Evolutionary conservation across 2,113 vertebrate species (phyloP).

Genomic region (Pelecanus crispus): DNA sequence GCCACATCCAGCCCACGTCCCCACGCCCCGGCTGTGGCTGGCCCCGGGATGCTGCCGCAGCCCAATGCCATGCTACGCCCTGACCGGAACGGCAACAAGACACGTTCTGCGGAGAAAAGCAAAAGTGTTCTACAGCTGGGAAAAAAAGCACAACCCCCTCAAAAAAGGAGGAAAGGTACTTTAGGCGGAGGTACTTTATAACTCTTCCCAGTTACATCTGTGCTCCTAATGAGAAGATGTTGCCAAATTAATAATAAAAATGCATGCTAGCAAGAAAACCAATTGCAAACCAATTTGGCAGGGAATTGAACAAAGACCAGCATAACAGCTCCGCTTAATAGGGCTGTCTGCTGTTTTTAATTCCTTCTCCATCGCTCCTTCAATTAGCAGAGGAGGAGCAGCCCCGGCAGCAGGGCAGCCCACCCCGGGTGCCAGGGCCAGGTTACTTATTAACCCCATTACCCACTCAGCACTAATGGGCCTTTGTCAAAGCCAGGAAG

Average conservation of each 20-base stretch:
- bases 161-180: neutral
- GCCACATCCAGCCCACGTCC: neutral
- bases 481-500: neutral
- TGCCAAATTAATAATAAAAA: neutral
- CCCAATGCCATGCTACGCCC: neutral
- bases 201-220: neutral
- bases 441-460: neutral
- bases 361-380: neutral
- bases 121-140: fast-evolving
- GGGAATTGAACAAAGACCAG: neutral
- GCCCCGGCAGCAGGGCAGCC: neutral
- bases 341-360: neutral
- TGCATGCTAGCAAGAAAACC: neutral
- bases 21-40: neutral
- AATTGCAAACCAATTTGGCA: neutral
- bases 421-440: neutral
- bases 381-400: neutral
- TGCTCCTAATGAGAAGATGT: neutral
- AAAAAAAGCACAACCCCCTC: neutral
- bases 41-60: neutral
- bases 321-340: neutral
- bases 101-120: fast-evolving
- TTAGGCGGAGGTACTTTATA: neutral
- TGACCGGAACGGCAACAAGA: neutral
- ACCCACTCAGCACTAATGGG: neutral